Conservation (phyloP, 2,113 vertebrate genomes). For the Carollia perspicillata region DNA sequence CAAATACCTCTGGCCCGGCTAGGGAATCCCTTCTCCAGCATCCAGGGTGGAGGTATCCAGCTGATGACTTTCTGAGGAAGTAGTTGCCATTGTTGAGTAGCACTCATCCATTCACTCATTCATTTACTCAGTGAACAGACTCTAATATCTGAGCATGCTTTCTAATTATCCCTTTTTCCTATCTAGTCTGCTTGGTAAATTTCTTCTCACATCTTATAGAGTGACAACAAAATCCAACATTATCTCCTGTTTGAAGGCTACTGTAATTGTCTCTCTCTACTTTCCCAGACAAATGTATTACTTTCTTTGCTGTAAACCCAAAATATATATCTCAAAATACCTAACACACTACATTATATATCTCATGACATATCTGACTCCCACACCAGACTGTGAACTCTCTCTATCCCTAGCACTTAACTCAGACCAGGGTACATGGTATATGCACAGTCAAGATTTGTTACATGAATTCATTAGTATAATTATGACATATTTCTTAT, state of each 20-base stretch:
- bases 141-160: constrained; percentile 14
- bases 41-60: neutral
- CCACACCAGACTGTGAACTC: neutral
- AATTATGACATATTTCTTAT: neutral
- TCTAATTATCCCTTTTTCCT: neutral
- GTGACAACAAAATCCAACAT: neutral
- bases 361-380: neutral
- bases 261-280: neutral
- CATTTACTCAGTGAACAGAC: neutral
- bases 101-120: neutral
- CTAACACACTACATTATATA: neutral
- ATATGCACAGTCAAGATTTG: neutral
- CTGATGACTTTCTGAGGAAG: neutral
- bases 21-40: neutral
- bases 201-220: neutral
- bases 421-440: neutral
- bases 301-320: neutral
- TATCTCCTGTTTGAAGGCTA: neutral
- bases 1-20: neutral
- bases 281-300: neutral
- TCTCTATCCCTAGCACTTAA: neutral
- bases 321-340: neutral
- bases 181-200: neutral
- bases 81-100: neutral
- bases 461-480: neutral